Conservation (phyloP, 92 coral and sea anemone genomes). For the Palythoa heliodiscus region DNA sequence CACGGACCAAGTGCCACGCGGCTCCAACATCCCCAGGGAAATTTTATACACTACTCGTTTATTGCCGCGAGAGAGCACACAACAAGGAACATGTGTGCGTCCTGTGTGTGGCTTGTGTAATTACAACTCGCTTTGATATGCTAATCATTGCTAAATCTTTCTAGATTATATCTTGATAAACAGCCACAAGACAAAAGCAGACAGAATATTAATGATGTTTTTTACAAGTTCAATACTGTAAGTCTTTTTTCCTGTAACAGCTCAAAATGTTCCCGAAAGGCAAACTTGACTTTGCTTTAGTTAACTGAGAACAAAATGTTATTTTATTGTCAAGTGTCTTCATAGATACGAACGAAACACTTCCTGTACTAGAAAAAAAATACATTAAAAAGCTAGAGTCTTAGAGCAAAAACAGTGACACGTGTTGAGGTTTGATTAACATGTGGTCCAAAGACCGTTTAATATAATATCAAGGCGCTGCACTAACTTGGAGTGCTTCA, state of each 20-base stretch:
- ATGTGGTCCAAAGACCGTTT: neutral
- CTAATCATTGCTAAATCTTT: neutral
- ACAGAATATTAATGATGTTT: neutral
- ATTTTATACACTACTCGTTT: neutral
- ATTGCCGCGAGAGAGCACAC: neutral
- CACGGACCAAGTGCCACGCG: constrained; percentile 28
- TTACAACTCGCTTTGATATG: constrained; percentile 23
- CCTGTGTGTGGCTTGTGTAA: neutral
- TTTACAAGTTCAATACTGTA: neutral
- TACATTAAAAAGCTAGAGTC: neutral
- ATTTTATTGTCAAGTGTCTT: neutral
- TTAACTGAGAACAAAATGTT: neutral
- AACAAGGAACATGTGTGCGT: neutral
- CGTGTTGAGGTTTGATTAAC: neutral
- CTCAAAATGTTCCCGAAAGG: no score
- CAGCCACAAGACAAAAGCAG: constrained; percentile 2
- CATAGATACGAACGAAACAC: neutral
- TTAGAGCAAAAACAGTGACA: neutral
- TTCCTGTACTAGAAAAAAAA: neutral
- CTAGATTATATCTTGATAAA: neutral
- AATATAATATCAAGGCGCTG: neutral
- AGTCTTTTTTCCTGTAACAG: neutral
- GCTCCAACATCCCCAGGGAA: constrained; percentile 27
- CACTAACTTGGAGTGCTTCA: no score
- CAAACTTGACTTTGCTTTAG: neutral